Conservation (phyloP, 2,888 invertebrate genomes). For the Nomada goodeniana region DNA sequence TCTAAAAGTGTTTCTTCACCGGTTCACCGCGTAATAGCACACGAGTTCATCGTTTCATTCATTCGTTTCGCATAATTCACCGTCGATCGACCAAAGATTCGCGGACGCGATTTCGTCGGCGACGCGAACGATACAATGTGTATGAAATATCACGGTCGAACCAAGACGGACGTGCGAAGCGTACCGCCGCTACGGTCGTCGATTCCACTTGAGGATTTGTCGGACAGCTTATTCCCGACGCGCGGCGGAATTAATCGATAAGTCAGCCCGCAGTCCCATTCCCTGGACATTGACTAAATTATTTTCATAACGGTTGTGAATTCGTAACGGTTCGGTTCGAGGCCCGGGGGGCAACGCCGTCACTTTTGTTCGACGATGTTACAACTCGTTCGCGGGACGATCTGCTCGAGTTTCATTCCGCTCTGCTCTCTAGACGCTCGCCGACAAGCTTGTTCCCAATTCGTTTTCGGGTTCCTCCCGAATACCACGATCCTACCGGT, state of each 20-base stretch:
- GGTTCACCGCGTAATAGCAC: constrained; percentile 25
- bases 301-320: constrained; percentile 47
- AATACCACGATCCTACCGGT: background rate
- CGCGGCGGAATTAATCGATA: constrained; percentile 11
- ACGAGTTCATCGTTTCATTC: no score
- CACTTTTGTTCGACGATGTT: constrained; percentile 9
- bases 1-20: background rate
- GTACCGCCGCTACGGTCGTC: no score
- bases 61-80: constrained; percentile 30
- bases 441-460: constrained; percentile 30
- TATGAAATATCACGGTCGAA: no score
- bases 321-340: constrained; percentile 37
- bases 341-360: constrained; percentile 3
- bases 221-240: background rate
- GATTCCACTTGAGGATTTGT: background rate
- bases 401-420: constrained; percentile 39
- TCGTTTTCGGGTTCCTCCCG: constrained; percentile 14
- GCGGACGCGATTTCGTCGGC: background rate
- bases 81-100: constrained; percentile 12
- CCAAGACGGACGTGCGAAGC: no score
- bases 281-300: constrained; percentile 15
- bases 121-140: no score
- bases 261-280: background rate
- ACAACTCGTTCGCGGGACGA: constrained; percentile 14
- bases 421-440: background rate